phyloP scores from a whole-genome alignment of 2,888 invertebrate species.

The Brachylomia viminalis region DNA sequence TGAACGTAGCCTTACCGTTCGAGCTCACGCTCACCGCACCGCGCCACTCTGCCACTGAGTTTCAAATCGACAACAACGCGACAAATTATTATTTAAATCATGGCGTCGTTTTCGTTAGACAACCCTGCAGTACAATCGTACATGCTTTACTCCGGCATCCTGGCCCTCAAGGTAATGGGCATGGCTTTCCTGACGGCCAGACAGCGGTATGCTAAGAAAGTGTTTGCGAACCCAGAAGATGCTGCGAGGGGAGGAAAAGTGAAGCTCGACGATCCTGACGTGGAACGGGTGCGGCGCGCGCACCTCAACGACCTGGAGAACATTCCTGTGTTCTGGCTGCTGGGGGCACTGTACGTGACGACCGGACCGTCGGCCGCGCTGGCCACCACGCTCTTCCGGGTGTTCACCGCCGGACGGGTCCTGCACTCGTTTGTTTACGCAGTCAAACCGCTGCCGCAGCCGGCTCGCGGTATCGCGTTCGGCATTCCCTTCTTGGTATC shows the following conservation, averaged over 20 bases:
- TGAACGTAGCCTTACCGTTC: no score
- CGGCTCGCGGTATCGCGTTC: constrained; percentile 80
- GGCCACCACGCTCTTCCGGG: constrained; percentile 79
- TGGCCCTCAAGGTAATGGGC: constrained; percentile 77
- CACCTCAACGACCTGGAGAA: constrained; percentile 94
- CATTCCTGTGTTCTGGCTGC: constrained; percentile 91
- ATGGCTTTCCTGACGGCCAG: constrained; percentile 74
- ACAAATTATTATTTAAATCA: constrained; percentile 35
- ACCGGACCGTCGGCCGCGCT: constrained; percentile 85
- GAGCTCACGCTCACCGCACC: constrained; percentile 7
- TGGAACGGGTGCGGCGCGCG: constrained; percentile 88
- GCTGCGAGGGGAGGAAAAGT: constrained; percentile 74
- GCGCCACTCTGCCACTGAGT: constrained; percentile 51
- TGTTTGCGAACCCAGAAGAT: constrained; percentile 82
- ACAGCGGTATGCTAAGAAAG: constrained; percentile 74
- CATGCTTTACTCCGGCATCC: constrained; percentile 76
- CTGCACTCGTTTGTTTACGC: constrained; percentile 92
- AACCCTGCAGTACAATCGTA: constrained; percentile 77
- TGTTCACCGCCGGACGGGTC: constrained; percentile 89
- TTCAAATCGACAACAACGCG: constrained; percentile 41
- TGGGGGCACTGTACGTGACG: constrained; percentile 90
- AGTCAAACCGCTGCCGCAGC: constrained; percentile 91
- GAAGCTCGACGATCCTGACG: constrained; percentile 80
- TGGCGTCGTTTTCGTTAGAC: constrained; percentile 69
- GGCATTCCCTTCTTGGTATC: constrained; percentile 75